These are phyloP conservation scores for Rotaria macrura DNA, from an alignment of 2,888 invertebrate genomes.

Conservation along the genomic window DNA sequence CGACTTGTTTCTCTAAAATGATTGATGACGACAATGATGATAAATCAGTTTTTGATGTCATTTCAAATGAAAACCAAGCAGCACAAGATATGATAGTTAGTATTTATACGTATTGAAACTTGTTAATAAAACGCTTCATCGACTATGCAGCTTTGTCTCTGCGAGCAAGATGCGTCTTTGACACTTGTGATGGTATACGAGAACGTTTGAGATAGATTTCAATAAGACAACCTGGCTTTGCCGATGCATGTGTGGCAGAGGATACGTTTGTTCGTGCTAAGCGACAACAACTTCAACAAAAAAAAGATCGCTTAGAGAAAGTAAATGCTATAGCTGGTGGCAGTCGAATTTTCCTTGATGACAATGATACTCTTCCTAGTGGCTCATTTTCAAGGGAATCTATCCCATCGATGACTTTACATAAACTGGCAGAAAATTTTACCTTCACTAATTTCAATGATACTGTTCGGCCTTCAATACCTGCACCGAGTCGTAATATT, in stretches of 20 bases:
- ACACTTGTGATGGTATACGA: not conserved
- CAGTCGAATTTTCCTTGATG: too few relatives aligned
- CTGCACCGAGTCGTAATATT: too few relatives aligned
- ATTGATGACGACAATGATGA: not conserved
- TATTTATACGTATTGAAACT: not conserved
- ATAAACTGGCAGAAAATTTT: not conserved
- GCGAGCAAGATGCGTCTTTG: not conserved
- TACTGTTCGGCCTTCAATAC: not conserved
- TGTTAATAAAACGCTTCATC: not conserved
- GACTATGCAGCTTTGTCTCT: not conserved
- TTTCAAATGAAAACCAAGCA: not conserved
- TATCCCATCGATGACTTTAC: not conserved
- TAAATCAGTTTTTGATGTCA: not conserved
- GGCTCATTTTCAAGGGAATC: not conserved
- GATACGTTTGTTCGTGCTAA: not conserved
- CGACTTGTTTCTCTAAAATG: accelerated
- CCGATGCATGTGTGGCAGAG: not conserved
- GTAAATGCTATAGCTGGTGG: not conserved
- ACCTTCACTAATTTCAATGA: not conserved
- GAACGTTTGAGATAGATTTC: not conserved
- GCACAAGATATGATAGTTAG: not conserved
- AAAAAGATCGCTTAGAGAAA: not conserved
- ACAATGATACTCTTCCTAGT: not conserved
- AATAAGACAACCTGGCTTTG: not conserved
- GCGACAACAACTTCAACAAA: not conserved